Evolutionary conservation across 2,113 vertebrate species (phyloP).

Genomic region (Callopanchax toddi): DNA sequence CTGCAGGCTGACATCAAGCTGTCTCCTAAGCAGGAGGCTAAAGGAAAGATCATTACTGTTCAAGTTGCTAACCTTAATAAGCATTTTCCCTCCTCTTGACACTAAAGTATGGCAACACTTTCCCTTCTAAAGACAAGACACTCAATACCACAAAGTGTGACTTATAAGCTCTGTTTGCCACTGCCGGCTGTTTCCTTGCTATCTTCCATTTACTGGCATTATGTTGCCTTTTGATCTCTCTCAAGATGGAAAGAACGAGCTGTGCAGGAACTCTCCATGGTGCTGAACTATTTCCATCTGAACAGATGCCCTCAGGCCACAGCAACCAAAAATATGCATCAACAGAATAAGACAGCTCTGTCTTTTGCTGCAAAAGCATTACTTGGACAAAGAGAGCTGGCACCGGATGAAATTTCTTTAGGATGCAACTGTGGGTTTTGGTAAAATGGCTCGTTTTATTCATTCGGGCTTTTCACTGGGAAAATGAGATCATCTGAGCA

Average conservation of each 20-base stretch:
- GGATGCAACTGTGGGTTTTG: slow-evolving; percentile 11
- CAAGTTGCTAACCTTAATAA: neutral
- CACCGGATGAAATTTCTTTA: neutral
- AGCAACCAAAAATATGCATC: slow-evolving; percentile 50
- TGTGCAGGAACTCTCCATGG: slow-evolving; percentile 65
- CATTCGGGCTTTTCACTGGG: neutral
- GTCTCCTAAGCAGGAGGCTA: neutral
- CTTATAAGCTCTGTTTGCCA: slow-evolving; percentile 31
- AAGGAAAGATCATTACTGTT: slow-evolving; percentile 18
- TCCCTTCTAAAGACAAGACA: slow-evolving; percentile 13
- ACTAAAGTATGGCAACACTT: slow-evolving; percentile 6
- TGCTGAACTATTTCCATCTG: slow-evolving; percentile 70
- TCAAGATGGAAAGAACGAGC: slow-evolving; percentile 56
- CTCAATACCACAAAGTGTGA: slow-evolving; percentile 24
- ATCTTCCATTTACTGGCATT: slow-evolving; percentile 57
- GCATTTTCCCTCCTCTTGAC: neutral
- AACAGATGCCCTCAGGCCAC: slow-evolving; percentile 62
- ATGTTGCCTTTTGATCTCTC: slow-evolving; percentile 60
- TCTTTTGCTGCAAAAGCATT: slow-evolving; percentile 4
- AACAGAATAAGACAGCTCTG: slow-evolving; percentile 11
- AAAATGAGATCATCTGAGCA: neutral
- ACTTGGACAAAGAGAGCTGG: slow-evolving; percentile 1
- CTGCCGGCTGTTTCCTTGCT: slow-evolving; percentile 38
- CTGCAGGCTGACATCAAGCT: slow-evolving; percentile 10
- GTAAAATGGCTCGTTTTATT: neutral